These are phyloP conservation scores for Drosophila koepferae DNA, from an alignment of 2,888 invertebrate species.

Conservation along the genomic window DNA sequence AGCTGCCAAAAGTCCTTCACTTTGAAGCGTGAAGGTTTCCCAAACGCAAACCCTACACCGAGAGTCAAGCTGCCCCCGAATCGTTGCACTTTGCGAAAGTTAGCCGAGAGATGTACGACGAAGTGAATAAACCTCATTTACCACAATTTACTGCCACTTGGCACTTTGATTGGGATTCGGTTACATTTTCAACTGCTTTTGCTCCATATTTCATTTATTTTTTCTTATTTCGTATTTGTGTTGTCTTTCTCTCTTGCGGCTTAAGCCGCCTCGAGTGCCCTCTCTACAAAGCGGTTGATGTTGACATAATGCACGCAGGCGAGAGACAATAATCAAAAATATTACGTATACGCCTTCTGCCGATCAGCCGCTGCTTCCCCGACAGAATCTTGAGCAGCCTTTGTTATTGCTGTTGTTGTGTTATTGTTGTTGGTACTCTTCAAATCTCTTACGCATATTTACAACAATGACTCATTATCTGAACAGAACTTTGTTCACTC, in stretches of 20 bases:
- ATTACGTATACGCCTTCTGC: slow-evolving; percentile 50
- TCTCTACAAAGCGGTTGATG: slow-evolving; percentile 28
- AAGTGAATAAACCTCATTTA: slow-evolving; percentile 73
- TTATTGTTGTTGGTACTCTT: not conserved
- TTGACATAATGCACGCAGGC: slow-evolving; percentile 71
- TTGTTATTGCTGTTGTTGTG: not conserved
- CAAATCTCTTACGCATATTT: slow-evolving; percentile 7
- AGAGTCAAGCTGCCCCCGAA: slow-evolving; percentile 18
- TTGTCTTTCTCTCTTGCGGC: slow-evolving; percentile 9
- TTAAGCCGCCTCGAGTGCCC: slow-evolving; percentile 32
- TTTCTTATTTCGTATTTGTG: slow-evolving; percentile 25
- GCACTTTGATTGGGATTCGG: slow-evolving; percentile 58
- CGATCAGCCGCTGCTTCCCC: not conserved
- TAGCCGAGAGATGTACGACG: slow-evolving; percentile 18
- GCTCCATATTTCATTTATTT: slow-evolving; percentile 25
- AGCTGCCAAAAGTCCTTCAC: slow-evolving; percentile 74
- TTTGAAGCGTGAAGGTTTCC: slow-evolving; percentile 76
- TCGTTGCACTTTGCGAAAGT: slow-evolving; percentile 64
- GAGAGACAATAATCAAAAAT: slow-evolving; percentile 10
- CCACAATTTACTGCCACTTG: slow-evolving; percentile 69
- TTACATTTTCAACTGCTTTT: slow-evolving; percentile 63
- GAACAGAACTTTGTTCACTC: not conserved
- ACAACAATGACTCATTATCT: slow-evolving; percentile 22
- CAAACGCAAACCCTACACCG: slow-evolving; percentile 60
- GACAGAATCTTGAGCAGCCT: slow-evolving; percentile 10